Evolutionary conservation across 2,797 vertebrate species (phyloP).

Genomic region (Acipenser transmontanus): DNA sequence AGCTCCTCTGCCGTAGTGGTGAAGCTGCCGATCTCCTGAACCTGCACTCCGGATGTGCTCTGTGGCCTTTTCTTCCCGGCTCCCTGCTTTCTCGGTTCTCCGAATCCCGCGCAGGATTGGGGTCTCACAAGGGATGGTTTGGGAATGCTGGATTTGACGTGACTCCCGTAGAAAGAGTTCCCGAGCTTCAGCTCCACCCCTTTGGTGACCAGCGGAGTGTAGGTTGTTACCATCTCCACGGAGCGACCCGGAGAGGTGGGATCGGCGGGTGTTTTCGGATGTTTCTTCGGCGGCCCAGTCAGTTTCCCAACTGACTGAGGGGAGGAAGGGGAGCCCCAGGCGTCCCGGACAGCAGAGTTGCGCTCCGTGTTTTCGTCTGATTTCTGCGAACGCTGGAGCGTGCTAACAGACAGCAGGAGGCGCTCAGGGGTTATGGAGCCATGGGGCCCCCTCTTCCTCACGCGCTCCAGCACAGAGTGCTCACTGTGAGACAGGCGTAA

Average conservation of each 20-base stretch:
- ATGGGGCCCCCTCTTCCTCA: conserved; percentile 39
- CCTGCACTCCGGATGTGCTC: neutral
- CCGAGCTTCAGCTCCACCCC: conserved; percentile 37
- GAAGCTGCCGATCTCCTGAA: conserved; percentile 7
- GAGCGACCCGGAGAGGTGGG: neutral
- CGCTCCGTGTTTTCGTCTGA: conserved; percentile 27
- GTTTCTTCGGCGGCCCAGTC: conserved; percentile 3
- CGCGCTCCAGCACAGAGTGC: conserved; percentile 24
- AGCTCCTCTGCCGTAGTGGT: conserved; percentile 25
- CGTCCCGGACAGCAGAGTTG: conserved; percentile 39
- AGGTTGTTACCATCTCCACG: conserved; percentile 31
- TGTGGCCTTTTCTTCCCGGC: neutral
- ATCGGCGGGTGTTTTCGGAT: neutral
- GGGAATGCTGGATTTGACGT: conserved; percentile 43
- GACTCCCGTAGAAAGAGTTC: conserved; percentile 30
- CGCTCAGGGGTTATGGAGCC: conserved; percentile 35
- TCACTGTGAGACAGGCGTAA: conserved; percentile 31
- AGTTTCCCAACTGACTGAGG: neutral
- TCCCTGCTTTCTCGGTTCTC: neutral
- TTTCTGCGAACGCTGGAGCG: conserved; percentile 40
- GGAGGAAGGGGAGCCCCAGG: conserved; percentile 32
- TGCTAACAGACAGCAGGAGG: conserved; percentile 51
- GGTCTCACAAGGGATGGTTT: conserved; percentile 28
- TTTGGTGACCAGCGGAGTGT: conserved; percentile 37
- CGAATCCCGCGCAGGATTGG: conserved; percentile 17